phyloP scores from a whole-genome alignment of 2,797 vertebrate species.

The Jordanella pulchra region DNA sequence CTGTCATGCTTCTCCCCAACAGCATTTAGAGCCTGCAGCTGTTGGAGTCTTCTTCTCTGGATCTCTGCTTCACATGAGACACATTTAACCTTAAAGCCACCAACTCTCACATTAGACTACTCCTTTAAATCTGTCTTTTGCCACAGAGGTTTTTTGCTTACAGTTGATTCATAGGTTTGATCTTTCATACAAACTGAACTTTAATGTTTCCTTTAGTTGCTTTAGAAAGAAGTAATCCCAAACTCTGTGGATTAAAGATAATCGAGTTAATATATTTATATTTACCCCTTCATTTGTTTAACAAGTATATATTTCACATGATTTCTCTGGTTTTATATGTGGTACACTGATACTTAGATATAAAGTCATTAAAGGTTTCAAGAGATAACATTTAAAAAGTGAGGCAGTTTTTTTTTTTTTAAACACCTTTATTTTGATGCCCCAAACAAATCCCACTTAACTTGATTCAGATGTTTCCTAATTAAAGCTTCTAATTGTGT shows the following conservation, averaged over 20 bases:
- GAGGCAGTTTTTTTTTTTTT: too few species aligned
- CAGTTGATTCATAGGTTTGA: background rate
- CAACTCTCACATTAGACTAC: background rate
- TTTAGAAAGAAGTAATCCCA: background rate
- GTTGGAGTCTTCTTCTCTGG: background rate
- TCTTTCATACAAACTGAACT: background rate
- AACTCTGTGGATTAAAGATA: background rate
- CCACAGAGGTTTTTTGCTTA: background rate
- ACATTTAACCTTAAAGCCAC: background rate
- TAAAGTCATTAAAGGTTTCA: too few species aligned
- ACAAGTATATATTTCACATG: too few species aligned
- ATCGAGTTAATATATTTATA: background rate
- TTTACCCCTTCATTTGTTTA: too few species aligned
- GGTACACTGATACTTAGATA: too few species aligned
- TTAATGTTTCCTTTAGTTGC: background rate
- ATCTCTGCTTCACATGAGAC: slow-evolving; percentile 1
- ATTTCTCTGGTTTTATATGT: too few species aligned
- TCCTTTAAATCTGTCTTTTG: background rate
- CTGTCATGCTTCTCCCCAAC: background rate
- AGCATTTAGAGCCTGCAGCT: background rate
- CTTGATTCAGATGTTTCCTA: too few species aligned
- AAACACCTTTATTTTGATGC: too few species aligned
- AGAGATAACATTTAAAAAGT: too few species aligned
- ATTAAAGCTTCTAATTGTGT: too few species aligned
- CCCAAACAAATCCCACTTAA: too few species aligned